phyloP scores from a whole-genome alignment of 2,888 invertebrate genomes.

The Drosophila fulvimacula region DNA sequence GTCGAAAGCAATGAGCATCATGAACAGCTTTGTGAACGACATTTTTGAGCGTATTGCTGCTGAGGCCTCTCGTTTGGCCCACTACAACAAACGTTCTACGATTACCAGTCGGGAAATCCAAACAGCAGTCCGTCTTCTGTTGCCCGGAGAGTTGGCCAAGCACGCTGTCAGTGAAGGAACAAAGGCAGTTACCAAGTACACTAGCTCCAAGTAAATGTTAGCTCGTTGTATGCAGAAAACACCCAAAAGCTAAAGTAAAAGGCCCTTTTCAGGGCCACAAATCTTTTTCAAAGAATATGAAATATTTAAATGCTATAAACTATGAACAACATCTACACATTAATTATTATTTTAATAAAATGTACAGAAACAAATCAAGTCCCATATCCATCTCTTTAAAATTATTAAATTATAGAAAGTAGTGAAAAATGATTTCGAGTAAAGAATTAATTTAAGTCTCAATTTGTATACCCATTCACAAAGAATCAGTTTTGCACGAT shows the following conservation, averaged over 20 bases:
- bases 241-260: constrained; percentile 10
- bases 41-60: constrained; percentile 90
- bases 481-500: no score
- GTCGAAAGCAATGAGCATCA: constrained; percentile 89
- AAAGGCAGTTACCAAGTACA: constrained; percentile 69
- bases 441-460: no score
- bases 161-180: constrained; percentile 33
- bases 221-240: no score
- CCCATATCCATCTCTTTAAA: no score
- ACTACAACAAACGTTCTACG: constrained; percentile 78
- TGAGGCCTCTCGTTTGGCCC: constrained; percentile 88
- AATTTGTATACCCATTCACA: no score
- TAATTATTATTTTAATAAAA: not conserved
- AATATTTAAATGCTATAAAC: constrained; percentile 11
- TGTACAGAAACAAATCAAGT: not conserved
- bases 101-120: constrained; percentile 63
- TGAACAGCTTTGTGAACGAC: constrained; percentile 91
- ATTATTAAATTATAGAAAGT: no score
- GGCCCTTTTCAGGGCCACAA: constrained; percentile 56
- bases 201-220: constrained; percentile 56
- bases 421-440: no score
- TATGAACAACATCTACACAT: no score
- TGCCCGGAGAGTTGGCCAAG: constrained; percentile 60
- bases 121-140: constrained; percentile 55
- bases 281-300: constrained; percentile 23